Percentiles rank a stretch among this genome's conserved stretches.
Conservation (phyloP, 2,113 vertebrate species). For the Bambusicola thoracicus region DNA sequence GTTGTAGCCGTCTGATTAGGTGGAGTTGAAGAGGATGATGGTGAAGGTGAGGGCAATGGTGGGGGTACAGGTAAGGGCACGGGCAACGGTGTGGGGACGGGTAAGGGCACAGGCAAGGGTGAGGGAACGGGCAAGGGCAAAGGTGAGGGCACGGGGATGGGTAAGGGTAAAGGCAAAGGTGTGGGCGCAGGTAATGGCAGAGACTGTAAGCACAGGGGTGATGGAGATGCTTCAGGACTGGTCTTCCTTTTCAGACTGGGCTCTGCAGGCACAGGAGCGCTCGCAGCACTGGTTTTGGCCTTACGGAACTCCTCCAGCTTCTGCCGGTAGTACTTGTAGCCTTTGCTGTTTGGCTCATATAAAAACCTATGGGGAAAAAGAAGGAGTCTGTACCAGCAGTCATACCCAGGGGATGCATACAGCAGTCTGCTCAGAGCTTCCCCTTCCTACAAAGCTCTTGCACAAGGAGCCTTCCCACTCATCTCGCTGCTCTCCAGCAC, state of each 20-base stretch:
- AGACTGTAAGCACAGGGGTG: neutral
- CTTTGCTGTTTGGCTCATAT: conserved; percentile 88
- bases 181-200: neutral
- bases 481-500: conserved; percentile 23
- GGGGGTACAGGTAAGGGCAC: neutral
- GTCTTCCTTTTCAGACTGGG: conserved; percentile 45
- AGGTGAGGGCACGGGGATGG: neutral
- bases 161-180: neutral
- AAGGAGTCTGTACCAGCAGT: accelerated
- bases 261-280: neutral
- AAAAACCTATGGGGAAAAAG: conserved; percentile 82
- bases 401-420: accelerated
- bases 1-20: neutral
- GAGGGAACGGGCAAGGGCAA: neutral
- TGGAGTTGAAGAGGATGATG: neutral
- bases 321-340: conserved; percentile 86
- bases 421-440: neutral
- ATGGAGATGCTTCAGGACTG: neutral
- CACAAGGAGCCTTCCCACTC: neutral
- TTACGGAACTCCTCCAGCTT: conserved; percentile 87
- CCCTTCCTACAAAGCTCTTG: neutral
- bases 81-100: neutral
- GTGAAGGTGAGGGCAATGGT: neutral
- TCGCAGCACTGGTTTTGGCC: conserved; percentile 50
- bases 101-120: neutral